These are phyloP conservation scores for Anarrhichthys ocellatus DNA, from an alignment of 2,113 vertebrate species.

Conservation along the genomic window DNA sequence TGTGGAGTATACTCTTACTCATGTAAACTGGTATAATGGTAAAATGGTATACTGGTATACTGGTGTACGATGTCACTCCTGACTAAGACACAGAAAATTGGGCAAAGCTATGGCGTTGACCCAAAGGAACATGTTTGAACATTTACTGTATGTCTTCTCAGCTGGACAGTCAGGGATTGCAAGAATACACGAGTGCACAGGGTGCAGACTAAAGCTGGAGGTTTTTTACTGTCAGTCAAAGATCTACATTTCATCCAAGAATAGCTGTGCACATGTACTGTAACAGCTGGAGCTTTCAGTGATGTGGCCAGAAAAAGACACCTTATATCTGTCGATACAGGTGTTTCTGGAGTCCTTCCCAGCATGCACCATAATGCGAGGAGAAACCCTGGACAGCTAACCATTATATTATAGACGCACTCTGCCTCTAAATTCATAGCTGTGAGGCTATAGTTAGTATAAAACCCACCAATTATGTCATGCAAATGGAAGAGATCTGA, in stretches of 20 bases:
- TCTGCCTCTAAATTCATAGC: neutral
- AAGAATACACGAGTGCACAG: neutral
- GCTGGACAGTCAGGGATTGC: neutral
- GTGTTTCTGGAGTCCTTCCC: neutral
- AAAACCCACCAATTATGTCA: neutral
- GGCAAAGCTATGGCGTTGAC: too few species aligned
- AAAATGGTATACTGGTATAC: neutral
- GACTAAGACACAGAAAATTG: too few species aligned
- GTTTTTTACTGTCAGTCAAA: neutral
- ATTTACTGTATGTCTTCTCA: neutral
- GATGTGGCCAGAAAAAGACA: neutral
- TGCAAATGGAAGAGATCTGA: neutral
- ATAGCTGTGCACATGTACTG: neutral
- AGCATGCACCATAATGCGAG: neutral
- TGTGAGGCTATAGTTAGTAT: neutral
- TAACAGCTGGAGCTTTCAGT: neutral
- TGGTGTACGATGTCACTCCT: neutral
- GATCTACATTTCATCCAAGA: neutral
- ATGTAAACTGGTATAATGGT: neutral
- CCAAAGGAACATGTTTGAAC: neutral
- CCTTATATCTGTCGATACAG: too few species aligned
- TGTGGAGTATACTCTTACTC: neutral
- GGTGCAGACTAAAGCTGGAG: neutral
- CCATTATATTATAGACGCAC: neutral
- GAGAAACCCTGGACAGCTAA: conserved; percentile 2